phyloP scores from a whole-genome alignment of 2,797 vertebrate genomes.

The Gila robusta region DNA sequence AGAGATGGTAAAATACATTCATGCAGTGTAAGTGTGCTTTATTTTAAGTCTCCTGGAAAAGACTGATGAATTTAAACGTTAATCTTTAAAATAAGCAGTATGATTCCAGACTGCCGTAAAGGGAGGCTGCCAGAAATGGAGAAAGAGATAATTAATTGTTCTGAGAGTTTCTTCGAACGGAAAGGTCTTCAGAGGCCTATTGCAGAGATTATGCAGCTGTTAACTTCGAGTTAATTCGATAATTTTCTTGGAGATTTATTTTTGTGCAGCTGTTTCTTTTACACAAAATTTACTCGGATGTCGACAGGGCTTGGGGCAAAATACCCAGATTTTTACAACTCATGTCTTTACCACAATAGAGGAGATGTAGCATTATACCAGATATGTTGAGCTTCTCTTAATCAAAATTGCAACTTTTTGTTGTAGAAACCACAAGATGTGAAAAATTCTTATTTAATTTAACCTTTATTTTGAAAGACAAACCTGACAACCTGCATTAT shows the following conservation, averaged over 20 bases:
- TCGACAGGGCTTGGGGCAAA: constrained; percentile 67
- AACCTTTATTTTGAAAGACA: constrained; percentile 31
- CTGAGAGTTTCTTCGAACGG: constrained; percentile 70
- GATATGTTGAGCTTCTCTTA: not conserved
- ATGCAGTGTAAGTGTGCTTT: constrained; percentile 67
- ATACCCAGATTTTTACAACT: constrained; percentile 75
- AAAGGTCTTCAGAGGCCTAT: constrained; percentile 81
- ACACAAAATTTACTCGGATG: constrained; percentile 64
- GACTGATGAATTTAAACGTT: constrained; percentile 78
- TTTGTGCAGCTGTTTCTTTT: constrained; percentile 52
- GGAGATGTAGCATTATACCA: not conserved
- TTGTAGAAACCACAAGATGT: not conserved
- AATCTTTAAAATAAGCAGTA: constrained; percentile 79
- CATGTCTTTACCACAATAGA: constrained; percentile 60
- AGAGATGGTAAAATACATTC: constrained; percentile 74
- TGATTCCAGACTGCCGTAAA: constrained; percentile 77
- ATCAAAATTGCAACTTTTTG: not conserved
- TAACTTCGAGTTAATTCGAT: constrained; percentile 82
- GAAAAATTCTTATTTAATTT: not conserved
- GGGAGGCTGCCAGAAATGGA: constrained; percentile 64
- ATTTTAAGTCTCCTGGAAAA: constrained; percentile 73
- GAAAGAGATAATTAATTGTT: constrained; percentile 85
- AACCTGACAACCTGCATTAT: not conserved
- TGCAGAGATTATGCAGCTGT: constrained; percentile 84
- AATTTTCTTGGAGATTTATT: constrained; percentile 71